Evolutionary conservation across 2,113 vertebrate genomes (phyloP), one percentile per base, ranked within the genome.

Genomic region (Crotalus helleri): DNA sequence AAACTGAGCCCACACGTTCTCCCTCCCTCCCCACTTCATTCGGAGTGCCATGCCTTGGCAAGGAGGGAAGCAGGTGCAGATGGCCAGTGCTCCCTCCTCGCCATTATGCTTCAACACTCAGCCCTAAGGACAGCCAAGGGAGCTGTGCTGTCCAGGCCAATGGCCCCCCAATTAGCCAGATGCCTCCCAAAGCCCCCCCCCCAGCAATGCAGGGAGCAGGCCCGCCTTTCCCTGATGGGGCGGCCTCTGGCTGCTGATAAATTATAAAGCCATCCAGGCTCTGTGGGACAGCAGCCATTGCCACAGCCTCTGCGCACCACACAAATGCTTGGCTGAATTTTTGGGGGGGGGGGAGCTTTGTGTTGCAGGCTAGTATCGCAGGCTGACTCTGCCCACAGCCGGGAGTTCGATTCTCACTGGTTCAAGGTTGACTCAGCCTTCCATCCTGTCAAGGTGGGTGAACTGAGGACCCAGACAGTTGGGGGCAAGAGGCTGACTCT

Each of bases 171-270:
- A 33, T 33, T 5, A 74, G 33, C 13, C n/a, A 17, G n/a, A 33
- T 74, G n/a, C n/a, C 64, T 69, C 64, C 33, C 2, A 5, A 39
- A 74, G n/a, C n/a, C n/a, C 15, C n/a, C n/a, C 13, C n/a, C 5
- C 64, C 33, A 13, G 64, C 13, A 5, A 1, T 33, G 29, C 5
- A 13, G 12, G 13, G 64, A 2, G 29, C 64, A 33, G 64, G 29
- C n/a, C n/a, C 2, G 1, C n/a, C n/a, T 17, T 17, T 15, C n/a
- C 64, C 64, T 15, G 0, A 26, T 12, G 61, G 0, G 61, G 64
- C 69, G 17, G 64, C n/a, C 64, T 69, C 64, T 33, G 13, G 64
- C 2, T 39, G 15, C 69, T 33, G 69, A 17, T 74, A 7, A 74
- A 17, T 39, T 7, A 39, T 7, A 19, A 5, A 17, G n/a, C 64